These are phyloP conservation scores for Sylvicapra grimmia DNA, from an alignment of 2,113 vertebrate genomes.

Conservation along the genomic window DNA sequence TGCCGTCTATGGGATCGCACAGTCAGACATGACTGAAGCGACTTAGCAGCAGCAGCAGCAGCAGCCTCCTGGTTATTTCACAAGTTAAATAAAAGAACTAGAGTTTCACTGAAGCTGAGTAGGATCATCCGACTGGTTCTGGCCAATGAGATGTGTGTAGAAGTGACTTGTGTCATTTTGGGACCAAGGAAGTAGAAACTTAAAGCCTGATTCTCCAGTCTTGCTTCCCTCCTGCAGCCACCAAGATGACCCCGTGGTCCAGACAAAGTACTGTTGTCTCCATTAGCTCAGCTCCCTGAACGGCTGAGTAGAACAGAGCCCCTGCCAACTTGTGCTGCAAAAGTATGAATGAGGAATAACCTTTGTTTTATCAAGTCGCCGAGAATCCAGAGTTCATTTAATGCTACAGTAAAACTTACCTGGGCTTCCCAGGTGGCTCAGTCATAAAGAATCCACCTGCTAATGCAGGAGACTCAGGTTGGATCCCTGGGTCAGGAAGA, in stretches of 20 bases:
- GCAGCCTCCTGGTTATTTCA: background rate
- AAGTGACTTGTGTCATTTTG: background rate
- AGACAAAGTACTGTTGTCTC: background rate
- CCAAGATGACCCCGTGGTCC: background rate
- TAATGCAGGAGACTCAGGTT: background rate
- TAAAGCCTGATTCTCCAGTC: background rate
- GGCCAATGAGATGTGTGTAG: background rate
- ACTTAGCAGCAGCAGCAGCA: too few species aligned
- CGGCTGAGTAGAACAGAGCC: background rate
- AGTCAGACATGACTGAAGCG: too few species aligned
- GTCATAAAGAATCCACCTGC: background rate
- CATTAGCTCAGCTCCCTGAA: background rate
- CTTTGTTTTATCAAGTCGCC: conserved; percentile 4
- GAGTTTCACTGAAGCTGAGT: background rate
- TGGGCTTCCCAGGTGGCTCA: background rate
- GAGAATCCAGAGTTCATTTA: conserved; percentile 29
- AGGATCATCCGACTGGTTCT: background rate
- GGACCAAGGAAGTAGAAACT: background rate
- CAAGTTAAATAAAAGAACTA: background rate
- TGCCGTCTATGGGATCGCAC: too few species aligned
- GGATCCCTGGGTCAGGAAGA: background rate
- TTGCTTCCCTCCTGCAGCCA: background rate
- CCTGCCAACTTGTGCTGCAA: background rate
- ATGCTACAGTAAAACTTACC: background rate
- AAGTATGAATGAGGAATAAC: background rate